Evolutionary conservation across 2,113 vertebrate genomes (phyloP), one percentile per base, ranked within the genome.

Genomic region (Odontophorus gujanensis): DNA sequence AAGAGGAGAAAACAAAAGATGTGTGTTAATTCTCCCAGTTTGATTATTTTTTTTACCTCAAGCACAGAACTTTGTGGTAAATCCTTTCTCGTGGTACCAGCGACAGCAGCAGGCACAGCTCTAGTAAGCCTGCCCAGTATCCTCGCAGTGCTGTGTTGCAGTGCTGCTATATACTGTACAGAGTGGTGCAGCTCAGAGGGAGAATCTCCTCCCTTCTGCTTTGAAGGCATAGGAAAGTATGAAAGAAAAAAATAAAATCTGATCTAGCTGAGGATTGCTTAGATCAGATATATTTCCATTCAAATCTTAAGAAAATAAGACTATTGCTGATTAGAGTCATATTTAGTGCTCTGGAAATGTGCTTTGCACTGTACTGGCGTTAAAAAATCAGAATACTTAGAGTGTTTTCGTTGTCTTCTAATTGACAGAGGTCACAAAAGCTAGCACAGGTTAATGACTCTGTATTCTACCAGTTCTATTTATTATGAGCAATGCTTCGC

Each of bases 141-240:
- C n/a, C 58, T 53, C 53, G 32, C 15, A 74, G 18, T 45, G 68
- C 59, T 14, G 16, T 24, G 17, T 77, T 87, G 22, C 38, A 48
- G 51, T 72, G 91, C 79, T 94, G 73, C n/a, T n/a, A n/a, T n/a
- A n/a, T n/a, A n/a, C n/a, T n/a, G n/a, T n/a, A n/a, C n/a, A n/a
- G n/a, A 25, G 62, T 7, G 3, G 55, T 47, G 36, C 8, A 26
- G 51, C 74, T 96, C 83, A 90, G 66, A 47, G 45, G n/a, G 86
- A 95, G 47, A 57, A 61, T 88, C 38, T 95, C 65, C 76, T 85
- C 85, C 85, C 67, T 90, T 89, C 92, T 96, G 50, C 34, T 86
- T 93, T 3, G 3, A 47, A 59, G 9, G 5, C 11, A 4, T 62
- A 69, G 62, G 78, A 89, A 93, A 58, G 73, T 77, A 72, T 63